phyloP scores from a whole-genome alignment of 2,797 vertebrate species.

The Thaleichthys pacificus region DNA sequence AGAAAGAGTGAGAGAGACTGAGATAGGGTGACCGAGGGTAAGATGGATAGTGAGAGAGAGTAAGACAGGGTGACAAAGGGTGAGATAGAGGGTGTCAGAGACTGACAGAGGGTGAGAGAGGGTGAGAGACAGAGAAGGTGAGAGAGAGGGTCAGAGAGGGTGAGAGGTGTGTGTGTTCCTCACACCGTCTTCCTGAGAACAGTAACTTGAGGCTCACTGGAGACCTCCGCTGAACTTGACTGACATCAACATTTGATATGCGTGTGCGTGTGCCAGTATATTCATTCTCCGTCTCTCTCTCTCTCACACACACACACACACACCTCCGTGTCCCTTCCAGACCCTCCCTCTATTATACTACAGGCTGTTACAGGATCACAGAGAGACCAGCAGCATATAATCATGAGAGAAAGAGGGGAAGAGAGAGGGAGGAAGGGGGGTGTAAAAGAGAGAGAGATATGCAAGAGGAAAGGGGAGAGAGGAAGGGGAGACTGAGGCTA shows the following conservation, averaged over 20 bases:
- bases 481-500: neutral
- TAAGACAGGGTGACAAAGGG: constrained; percentile 1
- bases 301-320: neutral
- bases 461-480: neutral
- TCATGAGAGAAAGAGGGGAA: neutral
- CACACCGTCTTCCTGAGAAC: neutral
- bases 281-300: too few relatives aligned
- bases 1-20: neutral
- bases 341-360: neutral
- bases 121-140: neutral
- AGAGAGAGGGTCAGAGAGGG: neutral
- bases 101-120: neutral
- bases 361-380: constrained; percentile 3
- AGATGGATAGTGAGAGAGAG: neutral
- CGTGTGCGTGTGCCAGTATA: neutral
- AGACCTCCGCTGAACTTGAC: neutral
- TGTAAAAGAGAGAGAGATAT: neutral
- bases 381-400: constrained; percentile 3
- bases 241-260: neutral
- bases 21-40: neutral
- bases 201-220: neutral
- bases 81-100: neutral
- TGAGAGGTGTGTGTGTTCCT: neutral
- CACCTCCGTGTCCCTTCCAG: neutral
- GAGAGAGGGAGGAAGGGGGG: neutral